phyloP scores from a whole-genome alignment of 2,113 vertebrate species.

The Planiliza haematocheilus region DNA sequence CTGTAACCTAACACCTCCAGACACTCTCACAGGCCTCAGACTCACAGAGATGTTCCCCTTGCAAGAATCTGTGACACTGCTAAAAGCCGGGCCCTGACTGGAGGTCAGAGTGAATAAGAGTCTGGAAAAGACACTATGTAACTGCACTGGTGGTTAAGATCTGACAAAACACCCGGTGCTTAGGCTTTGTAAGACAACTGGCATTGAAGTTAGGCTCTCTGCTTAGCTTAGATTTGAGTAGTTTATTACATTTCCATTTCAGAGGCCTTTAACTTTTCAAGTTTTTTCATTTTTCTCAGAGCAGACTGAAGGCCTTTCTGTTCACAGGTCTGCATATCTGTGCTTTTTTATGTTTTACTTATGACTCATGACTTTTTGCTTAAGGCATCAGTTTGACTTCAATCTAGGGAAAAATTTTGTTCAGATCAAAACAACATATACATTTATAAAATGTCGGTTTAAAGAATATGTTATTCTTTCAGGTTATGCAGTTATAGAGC shows the following conservation, averaged over 20 bases:
- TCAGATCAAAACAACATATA: no score
- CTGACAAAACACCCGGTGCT: neutral
- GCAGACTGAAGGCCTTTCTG: neutral
- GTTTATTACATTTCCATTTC: neutral
- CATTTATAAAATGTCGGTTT: no score
- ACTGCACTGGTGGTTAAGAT: neutral
- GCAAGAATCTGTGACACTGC: constrained; percentile 58
- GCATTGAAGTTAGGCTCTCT: neutral
- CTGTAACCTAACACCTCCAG: constrained; percentile 45
- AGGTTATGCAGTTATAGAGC: no score
- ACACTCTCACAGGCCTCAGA: constrained; percentile 26
- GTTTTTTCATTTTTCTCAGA: neutral
- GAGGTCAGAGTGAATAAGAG: constrained; percentile 40
- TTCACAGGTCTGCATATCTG: no score
- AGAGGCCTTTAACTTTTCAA: neutral
- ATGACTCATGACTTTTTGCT: no score
- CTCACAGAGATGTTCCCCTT: constrained; percentile 34
- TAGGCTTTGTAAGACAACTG: neutral
- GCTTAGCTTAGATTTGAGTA: neutral
- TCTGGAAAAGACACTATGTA: constrained; percentile 1
- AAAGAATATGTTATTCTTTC: no score
- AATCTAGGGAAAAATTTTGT: no score
- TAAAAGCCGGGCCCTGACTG: constrained; percentile 63
- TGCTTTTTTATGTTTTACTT: no score
- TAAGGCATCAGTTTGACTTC: no score